Conservation (phyloP, 1,140 invertebrate genomes). For the Lordiphosa clarofinis region DNA sequence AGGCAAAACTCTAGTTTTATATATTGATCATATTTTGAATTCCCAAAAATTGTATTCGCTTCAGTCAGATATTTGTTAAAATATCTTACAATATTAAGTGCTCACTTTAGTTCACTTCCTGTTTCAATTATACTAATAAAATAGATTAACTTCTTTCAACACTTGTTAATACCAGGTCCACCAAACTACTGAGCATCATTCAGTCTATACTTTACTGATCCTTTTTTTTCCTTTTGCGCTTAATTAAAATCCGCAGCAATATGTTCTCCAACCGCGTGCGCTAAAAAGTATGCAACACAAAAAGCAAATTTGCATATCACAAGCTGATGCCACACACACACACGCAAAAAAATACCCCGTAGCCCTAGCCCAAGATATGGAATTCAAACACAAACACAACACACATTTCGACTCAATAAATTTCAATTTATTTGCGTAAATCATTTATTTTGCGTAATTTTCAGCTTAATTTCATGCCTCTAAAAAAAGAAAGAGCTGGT, state of each 20-base stretch:
- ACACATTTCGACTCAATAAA: slow-evolving; percentile 65
- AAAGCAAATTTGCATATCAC: slow-evolving; percentile 67
- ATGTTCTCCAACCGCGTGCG: slow-evolving; percentile 45
- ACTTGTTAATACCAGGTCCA: too few species aligned
- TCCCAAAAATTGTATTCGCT: too few species aligned
- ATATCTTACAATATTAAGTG: too few species aligned
- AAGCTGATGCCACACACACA: slow-evolving; percentile 52
- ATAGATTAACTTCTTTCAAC: too few species aligned
- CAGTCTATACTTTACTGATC: background rate
- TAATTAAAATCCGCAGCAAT: slow-evolving; percentile 76
- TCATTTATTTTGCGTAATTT: slow-evolving; percentile 77
- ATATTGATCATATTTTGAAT: too few species aligned
- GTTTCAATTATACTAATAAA: too few species aligned
- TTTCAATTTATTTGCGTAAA: slow-evolving; percentile 77
- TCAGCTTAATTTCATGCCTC: slow-evolving; percentile 70
- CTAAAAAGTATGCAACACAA: slow-evolving; percentile 61
- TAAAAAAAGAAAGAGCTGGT: too few species aligned
- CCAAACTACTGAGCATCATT: background rate
- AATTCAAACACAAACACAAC: slow-evolving; percentile 28
- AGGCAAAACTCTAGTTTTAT: too few species aligned
- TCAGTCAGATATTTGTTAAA: too few species aligned
- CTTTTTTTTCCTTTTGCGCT: slow-evolving; percentile 58
- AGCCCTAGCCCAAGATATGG: slow-evolving; percentile 7
- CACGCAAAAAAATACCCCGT: slow-evolving; percentile 2
- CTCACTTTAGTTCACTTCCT: too few species aligned